A percentile compares a stretch with the other conserved stretches of the same genome.
Conservation (phyloP, 1,140 invertebrate genomes). For the Diplogasteroides magnus region DNA sequence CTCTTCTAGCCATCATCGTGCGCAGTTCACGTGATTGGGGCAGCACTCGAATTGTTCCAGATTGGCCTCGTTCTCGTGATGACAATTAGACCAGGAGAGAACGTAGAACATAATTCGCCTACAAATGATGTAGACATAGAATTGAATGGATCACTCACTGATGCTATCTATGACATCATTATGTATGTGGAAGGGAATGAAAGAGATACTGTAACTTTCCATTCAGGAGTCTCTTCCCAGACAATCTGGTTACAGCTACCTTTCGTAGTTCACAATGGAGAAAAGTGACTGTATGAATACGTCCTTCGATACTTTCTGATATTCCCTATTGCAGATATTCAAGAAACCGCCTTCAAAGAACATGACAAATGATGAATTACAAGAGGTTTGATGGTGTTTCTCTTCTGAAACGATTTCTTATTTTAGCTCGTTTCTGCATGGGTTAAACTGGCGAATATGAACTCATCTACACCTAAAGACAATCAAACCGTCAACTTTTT, state of each 20-base stretch:
- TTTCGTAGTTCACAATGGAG: not conserved
- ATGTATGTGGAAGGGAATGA: not conserved
- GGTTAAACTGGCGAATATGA: no score
- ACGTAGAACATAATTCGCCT: not conserved
- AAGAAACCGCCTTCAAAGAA: not conserved
- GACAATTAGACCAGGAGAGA: not conserved
- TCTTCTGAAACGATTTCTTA: not conserved
- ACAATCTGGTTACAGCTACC: not conserved
- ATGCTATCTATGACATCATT: not conserved
- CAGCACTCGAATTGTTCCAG: not conserved
- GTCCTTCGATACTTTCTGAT: no score
- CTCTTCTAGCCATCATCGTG: not conserved
- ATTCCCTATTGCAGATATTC: not conserved
- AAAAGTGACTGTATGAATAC: no score
- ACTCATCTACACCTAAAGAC: no score
- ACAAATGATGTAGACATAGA: not conserved
- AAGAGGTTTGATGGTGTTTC: not conserved
- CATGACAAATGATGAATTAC: not conserved
- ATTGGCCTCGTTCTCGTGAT: not conserved
- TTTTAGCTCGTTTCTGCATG: no score
- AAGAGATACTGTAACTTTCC: not conserved
- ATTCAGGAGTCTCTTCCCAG: not conserved
- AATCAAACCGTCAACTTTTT: conserved; percentile 3
- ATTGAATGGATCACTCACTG: not conserved
- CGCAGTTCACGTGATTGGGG: not conserved